A percentile compares a stretch with the other conserved stretches of the same genome.
phyloP scores from a whole-genome alignment of 2,888 invertebrate species.

The Sphaeridia pumilis region DNA sequence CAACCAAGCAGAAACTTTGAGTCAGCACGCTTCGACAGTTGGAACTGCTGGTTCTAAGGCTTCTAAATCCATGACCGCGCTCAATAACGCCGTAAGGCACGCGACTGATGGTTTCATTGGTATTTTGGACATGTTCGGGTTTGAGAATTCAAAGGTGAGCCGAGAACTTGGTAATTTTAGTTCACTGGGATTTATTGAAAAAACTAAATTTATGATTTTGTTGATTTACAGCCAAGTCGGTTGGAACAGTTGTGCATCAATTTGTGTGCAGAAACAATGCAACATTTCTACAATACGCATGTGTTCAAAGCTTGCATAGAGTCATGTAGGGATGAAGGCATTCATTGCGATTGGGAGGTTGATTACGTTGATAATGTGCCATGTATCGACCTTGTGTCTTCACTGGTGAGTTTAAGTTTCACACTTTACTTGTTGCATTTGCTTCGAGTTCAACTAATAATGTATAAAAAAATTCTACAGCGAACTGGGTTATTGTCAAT shows the following conservation, averaged over 20 bases:
- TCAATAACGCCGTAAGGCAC: conserved; percentile 83
- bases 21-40: conserved; percentile 72
- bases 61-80: conserved; percentile 72
- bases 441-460: not conserved
- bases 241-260: conserved; percentile 90
- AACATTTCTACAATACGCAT: conserved; percentile 94
- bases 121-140: conserved; percentile 92
- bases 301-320: conserved; percentile 89
- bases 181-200: not conserved
- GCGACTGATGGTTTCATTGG: conserved; percentile 92
- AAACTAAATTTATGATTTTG: not conserved
- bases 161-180: not conserved
- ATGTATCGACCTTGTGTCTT: conserved; percentile 88
- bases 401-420: conserved; percentile 48
- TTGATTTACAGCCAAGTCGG: conserved; percentile 53
- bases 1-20: conserved; percentile 67
- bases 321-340: conserved; percentile 86
- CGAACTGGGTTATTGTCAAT: conserved; percentile 82
- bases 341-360: conserved; percentile 75
- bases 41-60: conserved; percentile 61
- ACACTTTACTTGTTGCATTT: not conserved
- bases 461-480: conserved; percentile 38
- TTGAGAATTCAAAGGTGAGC: conserved; percentile 49
- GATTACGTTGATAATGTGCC: conserved; percentile 93
- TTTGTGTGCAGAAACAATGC: conserved; percentile 92